phyloP scores from a whole-genome alignment of 2,888 invertebrate species.

The Thumatha senex region DNA sequence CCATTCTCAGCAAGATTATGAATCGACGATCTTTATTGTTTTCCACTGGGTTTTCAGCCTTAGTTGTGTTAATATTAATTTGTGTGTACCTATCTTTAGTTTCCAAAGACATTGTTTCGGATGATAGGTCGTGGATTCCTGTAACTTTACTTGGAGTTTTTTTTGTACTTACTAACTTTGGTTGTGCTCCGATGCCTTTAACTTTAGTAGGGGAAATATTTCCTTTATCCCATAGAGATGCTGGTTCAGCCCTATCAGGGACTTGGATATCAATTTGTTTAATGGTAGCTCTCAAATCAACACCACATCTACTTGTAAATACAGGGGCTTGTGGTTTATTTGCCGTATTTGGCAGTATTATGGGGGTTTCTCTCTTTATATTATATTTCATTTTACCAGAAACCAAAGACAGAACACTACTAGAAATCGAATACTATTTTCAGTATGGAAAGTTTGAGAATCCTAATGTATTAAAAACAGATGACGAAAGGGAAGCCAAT shows the following conservation, averaged over 20 bases:
- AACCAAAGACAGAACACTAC: slow-evolving; percentile 50
- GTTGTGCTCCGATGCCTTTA: slow-evolving; percentile 60
- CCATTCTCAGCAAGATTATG: slow-evolving; percentile 52
- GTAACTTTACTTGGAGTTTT: slow-evolving; percentile 49
- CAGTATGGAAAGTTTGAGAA: slow-evolving; percentile 25
- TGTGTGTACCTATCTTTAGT: slow-evolving; percentile 51
- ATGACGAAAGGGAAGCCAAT: slow-evolving; percentile 8
- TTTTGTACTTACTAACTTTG: slow-evolving; percentile 59
- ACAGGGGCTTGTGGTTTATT: slow-evolving; percentile 45
- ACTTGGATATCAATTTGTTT: slow-evolving; percentile 43
- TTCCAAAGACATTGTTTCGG: slow-evolving; percentile 36
- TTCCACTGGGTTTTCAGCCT: slow-evolving; percentile 47
- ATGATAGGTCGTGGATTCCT: slow-evolving; percentile 45
- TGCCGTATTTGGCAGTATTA: slow-evolving; percentile 30
- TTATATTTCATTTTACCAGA: slow-evolving; percentile 48
- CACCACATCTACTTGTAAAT: slow-evolving; percentile 44
- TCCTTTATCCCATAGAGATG: slow-evolving; percentile 57
- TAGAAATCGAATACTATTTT: slow-evolving; percentile 51
- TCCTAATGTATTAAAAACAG: neutral
- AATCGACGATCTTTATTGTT: slow-evolving; percentile 57
- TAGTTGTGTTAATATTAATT: slow-evolving; percentile 38
- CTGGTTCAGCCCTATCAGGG: slow-evolving; percentile 48
- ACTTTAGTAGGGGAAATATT: slow-evolving; percentile 62
- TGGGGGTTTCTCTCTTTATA: slow-evolving; percentile 29
- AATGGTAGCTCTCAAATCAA: slow-evolving; percentile 49